Evolutionary conservation across 2,888 invertebrate genomes (phyloP).

Genomic region (Rhingia rostrata): DNA sequence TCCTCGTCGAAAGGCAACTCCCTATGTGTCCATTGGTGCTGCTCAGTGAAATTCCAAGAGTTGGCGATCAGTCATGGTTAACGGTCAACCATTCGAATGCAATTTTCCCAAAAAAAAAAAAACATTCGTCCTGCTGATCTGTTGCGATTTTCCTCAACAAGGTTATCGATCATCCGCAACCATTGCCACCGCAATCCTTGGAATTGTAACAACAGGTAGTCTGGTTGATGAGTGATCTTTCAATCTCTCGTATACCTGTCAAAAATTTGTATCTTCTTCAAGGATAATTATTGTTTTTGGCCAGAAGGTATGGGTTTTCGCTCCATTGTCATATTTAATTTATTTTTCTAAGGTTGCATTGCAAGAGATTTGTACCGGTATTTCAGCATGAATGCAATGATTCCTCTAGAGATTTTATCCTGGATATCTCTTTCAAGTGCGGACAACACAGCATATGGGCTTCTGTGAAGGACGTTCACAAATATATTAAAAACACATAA

Average conservation of each 20-base stretch:
- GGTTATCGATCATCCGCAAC: conserved; percentile 59
- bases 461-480: conserved; percentile 52
- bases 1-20: background rate
- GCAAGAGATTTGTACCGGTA: background rate
- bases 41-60: conserved; percentile 27
- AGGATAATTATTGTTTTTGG: conserved; percentile 54
- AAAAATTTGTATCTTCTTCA: conserved; percentile 53
- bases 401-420: conserved; percentile 42
- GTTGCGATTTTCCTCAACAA: conserved; percentile 62
- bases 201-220: conserved; percentile 63
- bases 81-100: conserved; percentile 36
- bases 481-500: conserved; percentile 61
- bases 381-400: conserved; percentile 7
- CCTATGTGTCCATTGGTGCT: background rate
- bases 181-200: conserved; percentile 40
- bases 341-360: background rate
- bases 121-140: conserved; percentile 43
- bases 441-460: conserved; percentile 49
- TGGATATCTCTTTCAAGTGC: conserved; percentile 55
- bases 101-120: conserved; percentile 33
- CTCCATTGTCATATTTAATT: conserved; percentile 11
- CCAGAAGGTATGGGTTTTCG: background rate
- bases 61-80: conserved; percentile 70
- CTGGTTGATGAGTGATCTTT: conserved; percentile 20
- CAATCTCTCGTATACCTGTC: conserved; percentile 62